Base-by-base conservation (phyloP, 2,888 invertebrate species). In the Capitulum mitella region DNA sequence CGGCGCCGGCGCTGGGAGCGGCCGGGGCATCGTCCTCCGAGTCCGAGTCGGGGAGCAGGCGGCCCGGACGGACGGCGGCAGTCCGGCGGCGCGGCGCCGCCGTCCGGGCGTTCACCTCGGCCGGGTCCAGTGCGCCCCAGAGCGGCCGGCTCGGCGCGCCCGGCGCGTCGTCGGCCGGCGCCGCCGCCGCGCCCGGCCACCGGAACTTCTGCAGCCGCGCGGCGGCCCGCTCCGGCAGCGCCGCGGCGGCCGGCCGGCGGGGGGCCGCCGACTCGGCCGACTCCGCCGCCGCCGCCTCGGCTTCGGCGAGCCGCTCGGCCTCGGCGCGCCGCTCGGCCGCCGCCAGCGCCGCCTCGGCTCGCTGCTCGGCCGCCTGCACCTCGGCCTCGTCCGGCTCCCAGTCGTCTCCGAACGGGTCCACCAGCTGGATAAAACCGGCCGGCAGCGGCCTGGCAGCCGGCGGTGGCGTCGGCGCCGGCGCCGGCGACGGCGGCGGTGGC, bases 321-420 rank as follows among this genome's bases (percentile, higher is more conserved):
- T 6, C 8, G n/a, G 58, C 58, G 6, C n/a, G 58, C 32, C 10
- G 46, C 48, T 76, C 46, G 32, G 46, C n/a, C 10, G 75, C 75
- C 29, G 16, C 29, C 76, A 46, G 29, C 19, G 26, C 43, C 3
- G 43, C 40, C 19, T 43, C 76, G 76, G 43, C 76, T 46, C 16
- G 16, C 48, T 16, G 46, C 48, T 76, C 46, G 32, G 46, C 29
- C 6, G 76, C 76, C 46, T 1, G 6, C 76, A 76, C 16, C 29
- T 75, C 74, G 3, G 74, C 40, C 19, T 43, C 76, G 76, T 76
- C 76, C 76, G 29, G 29, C 19, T 76, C 76, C 32, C 29, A 43
- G 5, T 76, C 76, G 76, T 76, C 76, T 29, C 29, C 76, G 76
- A 76, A 76, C 76, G 76, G 76, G 12, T 76, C 76, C 19, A 76